These are phyloP conservation scores for Patella pellucida DNA, from an alignment of 2,888 invertebrate genomes.

Conservation along the genomic window DNA sequence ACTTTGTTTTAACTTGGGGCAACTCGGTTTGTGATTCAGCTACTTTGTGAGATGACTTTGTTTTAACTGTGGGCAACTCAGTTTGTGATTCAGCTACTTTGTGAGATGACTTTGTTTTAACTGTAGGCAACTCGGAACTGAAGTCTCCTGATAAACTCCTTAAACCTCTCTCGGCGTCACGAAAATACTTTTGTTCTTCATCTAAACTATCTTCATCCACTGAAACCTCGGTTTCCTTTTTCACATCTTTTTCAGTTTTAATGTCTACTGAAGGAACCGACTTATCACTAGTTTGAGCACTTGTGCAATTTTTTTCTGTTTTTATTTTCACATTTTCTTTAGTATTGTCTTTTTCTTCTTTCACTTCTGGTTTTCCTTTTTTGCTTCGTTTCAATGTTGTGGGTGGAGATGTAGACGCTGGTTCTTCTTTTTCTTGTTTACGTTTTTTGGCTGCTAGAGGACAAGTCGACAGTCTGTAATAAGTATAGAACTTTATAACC, in stretches of 20 bases:
- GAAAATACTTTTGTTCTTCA: slow-evolving; percentile 80
- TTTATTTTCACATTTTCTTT: slow-evolving; percentile 20
- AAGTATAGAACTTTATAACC: background rate
- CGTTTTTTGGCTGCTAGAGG: slow-evolving; percentile 61
- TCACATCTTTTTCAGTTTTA: slow-evolving; percentile 1
- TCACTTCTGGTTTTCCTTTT: slow-evolving; percentile 3
- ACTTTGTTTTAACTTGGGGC: too few relatives aligned
- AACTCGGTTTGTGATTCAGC: too few relatives aligned
- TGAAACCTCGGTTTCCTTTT: background rate
- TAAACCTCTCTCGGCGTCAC: slow-evolving; percentile 89
- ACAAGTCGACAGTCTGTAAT: slow-evolving; percentile 50
- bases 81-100: too few relatives aligned
- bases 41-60: too few relatives aligned
- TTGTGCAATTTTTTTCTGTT: background rate
- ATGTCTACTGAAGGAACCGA: background rate
- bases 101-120: background rate
- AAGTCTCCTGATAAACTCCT: slow-evolving; percentile 86
- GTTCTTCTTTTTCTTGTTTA: slow-evolving; percentile 45
- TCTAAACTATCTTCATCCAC: slow-evolving; percentile 71
- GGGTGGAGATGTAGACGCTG: slow-evolving; percentile 20
- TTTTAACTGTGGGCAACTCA: too few relatives aligned
- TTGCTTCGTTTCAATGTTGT: slow-evolving; percentile 11
- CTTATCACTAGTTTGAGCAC: background rate
- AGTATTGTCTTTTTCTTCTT: slow-evolving; percentile 15
- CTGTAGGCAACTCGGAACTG: background rate